Evolutionary conservation across 2,113 vertebrate species (phyloP).

Genomic region (Scomber scombrus): DNA sequence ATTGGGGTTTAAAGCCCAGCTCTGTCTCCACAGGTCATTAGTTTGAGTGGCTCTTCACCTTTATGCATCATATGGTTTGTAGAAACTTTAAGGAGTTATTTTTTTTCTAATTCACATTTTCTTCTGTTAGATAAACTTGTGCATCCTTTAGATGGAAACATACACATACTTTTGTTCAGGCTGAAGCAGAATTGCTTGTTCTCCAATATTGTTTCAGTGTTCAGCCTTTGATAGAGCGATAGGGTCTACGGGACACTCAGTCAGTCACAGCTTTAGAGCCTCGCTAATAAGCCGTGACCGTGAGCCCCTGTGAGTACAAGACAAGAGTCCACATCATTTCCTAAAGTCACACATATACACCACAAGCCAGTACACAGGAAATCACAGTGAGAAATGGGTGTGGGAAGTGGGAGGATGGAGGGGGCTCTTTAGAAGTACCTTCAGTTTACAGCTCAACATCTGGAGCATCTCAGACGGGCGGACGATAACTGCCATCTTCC

Average conservation of each 20-base stretch:
- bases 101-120: too few relatives aligned
- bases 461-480: slow-evolving; percentile 69
- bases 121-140: neutral
- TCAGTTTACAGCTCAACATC: slow-evolving; percentile 77
- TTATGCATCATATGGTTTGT: neutral
- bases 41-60: neutral
- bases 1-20: neutral
- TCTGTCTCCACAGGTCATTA: neutral
- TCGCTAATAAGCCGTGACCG: too few relatives aligned
- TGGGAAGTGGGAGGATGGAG: too few relatives aligned
- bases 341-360: slow-evolving; percentile 6
- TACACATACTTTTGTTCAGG: neutral
- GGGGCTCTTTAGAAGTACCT: slow-evolving; percentile 76
- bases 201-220: neutral
- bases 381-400: neutral
- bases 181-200: too few relatives aligned
- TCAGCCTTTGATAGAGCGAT: neutral
- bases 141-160: neutral
- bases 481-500: neutral
- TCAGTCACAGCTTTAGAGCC: neutral
- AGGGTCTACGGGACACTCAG: neutral
- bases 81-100: too few relatives aligned
- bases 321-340: neutral
- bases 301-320: too few relatives aligned
- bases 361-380: slow-evolving; percentile 4